Base-by-base conservation (phyloP, 1,140 invertebrate species). In the Cotesia glomerata region DNA sequence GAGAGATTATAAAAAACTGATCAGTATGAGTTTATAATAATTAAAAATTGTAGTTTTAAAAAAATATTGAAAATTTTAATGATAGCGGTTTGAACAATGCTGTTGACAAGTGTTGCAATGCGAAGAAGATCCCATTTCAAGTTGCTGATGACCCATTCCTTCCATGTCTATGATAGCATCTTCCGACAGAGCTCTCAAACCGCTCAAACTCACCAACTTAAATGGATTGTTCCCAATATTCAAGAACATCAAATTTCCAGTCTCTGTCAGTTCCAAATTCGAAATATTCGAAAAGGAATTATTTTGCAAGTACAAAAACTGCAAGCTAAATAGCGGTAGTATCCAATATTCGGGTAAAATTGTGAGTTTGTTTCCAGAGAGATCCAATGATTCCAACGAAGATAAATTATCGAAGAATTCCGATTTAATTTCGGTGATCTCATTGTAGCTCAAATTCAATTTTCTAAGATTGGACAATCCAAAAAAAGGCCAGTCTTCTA, bases 201-300 rank as follows among this genome's bases (percentile, higher is more conserved):
- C 13, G 18, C 59, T 26, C 39, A 65, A 16, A 7, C 4, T 64
- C 32, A 13, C 64, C 39, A 70, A 72, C 32, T 39, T 67, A 0
- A 74, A 74, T 11, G 35, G 63, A 70, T 76, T 76, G 36, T 64
- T 34, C 16, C 35, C 59, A 54, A 76, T 35, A 49, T 58, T 36
- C 54, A 76, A 56, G 26, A 52, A 63, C 61, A 74, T 36, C 11
- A 76, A 36, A 32, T 11, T 34, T n/a, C 36, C 45, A n/a, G 69
- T 35, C 61, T 77, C 63, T 3, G 58, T 45, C 52, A 75, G 70
- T 11, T 67, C 1, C 26, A 59, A 71, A 36, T n/a, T 9, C 16
- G n/a, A 36, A 7, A 52, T 13, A 52, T 9, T 51, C 4, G 39
- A 51, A 13, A 52, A 66, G 1, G 51, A n/a, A 51, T 66, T 52